Percentiles rank a stretch among this genome's conserved stretches.
These are phyloP conservation scores for Parnassius orleans DNA, from an alignment of 2,888 invertebrate genomes.

Conservation along the genomic window DNA sequence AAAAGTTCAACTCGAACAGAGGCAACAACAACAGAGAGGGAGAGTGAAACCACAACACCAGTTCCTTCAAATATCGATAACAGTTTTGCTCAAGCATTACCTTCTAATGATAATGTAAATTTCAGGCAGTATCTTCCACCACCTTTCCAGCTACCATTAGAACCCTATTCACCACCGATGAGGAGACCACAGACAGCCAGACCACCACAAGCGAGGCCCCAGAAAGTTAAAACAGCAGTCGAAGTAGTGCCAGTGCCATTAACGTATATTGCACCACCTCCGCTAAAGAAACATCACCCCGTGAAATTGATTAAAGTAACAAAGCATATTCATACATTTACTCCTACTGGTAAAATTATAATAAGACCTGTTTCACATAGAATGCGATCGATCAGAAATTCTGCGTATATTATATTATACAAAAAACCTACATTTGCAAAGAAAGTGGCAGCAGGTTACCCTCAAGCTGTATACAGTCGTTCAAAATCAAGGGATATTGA, in stretches of 20 bases:
- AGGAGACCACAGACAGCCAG: slow-evolving; percentile 10
- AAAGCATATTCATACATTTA: slow-evolving; percentile 59
- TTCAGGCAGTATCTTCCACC: slow-evolving; percentile 54
- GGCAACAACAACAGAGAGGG: slow-evolving; percentile 45
- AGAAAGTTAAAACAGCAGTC: slow-evolving; percentile 63
- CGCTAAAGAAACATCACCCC: slow-evolving; percentile 39
- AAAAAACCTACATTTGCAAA: slow-evolving; percentile 39
- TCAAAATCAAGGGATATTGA: slow-evolving; percentile 52
- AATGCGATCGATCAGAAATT: slow-evolving; percentile 42
- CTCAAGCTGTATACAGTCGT: slow-evolving; percentile 42
- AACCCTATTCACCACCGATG: slow-evolving; percentile 30
- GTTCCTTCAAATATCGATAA: slow-evolving; percentile 59
- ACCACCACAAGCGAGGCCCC: slow-evolving; percentile 35
- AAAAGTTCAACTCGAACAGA: slow-evolving; percentile 32
- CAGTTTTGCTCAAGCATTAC: slow-evolving; percentile 59
- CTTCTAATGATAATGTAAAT: slow-evolving; percentile 61
- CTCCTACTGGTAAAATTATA: slow-evolving; percentile 60
- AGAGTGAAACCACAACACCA: slow-evolving; percentile 55
- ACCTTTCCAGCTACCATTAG: slow-evolving; percentile 38
- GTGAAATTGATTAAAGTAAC: slow-evolving; percentile 33
- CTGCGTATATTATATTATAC: slow-evolving; percentile 42
- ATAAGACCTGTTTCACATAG: slow-evolving; percentile 54
- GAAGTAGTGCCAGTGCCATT: slow-evolving; percentile 69
- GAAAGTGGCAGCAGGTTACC: slow-evolving; percentile 31
- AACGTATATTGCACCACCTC: slow-evolving; percentile 68